Evolutionary conservation across 2,113 vertebrate genomes (phyloP).

Genomic region (Cebidichthys violaceus): DNA sequence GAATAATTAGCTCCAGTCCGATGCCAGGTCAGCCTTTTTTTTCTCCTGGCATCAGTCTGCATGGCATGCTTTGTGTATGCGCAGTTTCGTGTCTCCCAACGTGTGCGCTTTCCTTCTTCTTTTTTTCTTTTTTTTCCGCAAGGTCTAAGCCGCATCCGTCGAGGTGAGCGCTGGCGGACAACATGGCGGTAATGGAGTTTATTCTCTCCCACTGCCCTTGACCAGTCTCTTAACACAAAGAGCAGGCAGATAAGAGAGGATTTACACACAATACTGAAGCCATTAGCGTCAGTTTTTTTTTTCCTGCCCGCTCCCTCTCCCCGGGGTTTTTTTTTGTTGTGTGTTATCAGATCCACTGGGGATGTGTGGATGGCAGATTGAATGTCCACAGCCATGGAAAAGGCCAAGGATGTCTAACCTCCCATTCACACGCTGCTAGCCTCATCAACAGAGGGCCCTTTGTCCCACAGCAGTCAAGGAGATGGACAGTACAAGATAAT

Average conservation of each 20-base stretch:
- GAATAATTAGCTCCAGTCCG: constrained; percentile 66
- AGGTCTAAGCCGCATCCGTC: constrained; percentile 47
- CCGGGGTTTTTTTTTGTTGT: constrained; percentile 78
- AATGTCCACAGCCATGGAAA: constrained; percentile 79
- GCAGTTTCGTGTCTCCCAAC: neutral
- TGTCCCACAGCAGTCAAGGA: constrained; percentile 76
- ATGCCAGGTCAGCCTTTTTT: constrained; percentile 61
- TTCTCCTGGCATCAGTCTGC: constrained; percentile 37
- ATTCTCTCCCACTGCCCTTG: constrained; percentile 76
- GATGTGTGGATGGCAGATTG: constrained; percentile 82
- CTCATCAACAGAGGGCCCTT: constrained; percentile 80
- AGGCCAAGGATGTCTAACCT: constrained; percentile 81
- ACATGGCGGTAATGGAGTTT: constrained; percentile 55
- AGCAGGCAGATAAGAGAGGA: constrained; percentile 78
- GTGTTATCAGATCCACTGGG: constrained; percentile 80
- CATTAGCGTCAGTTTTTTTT: constrained; percentile 79
- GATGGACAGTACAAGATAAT: constrained; percentile 83
- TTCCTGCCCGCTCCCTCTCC: constrained; percentile 55
- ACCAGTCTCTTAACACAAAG: constrained; percentile 78
- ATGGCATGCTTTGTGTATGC: constrained; percentile 15
- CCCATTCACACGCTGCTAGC: constrained; percentile 77
- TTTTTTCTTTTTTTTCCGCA: too few species aligned
- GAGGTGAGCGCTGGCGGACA: constrained; percentile 50
- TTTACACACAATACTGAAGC: constrained; percentile 83
- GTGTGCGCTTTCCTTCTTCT: constrained; percentile 2